Base-by-base conservation (phyloP, 2,113 vertebrate genomes). In the Megaptera novaeangliae region DNA sequence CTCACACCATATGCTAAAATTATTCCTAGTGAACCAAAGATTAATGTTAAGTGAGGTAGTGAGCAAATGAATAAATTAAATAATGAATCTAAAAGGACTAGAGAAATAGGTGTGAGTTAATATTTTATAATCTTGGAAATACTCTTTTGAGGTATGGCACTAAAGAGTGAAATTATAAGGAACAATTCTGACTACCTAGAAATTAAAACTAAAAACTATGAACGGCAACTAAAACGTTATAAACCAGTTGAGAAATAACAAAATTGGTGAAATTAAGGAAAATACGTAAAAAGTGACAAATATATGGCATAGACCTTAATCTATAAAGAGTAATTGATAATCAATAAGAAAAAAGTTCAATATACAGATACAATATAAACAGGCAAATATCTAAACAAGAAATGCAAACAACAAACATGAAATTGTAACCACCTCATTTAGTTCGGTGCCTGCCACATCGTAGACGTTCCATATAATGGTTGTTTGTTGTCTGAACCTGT, bases 291-390 rank as follows among this genome's bases (percentile, higher is more conserved):
- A 83, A 20, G 31, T 29, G 68, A 69, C 68, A 95, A 46, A 78
- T 3, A 9, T 71, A 36, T 59, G 15, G 2, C 1, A 0, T 23
- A 34, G 14, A 44, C 41, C 63, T 84, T 92, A 17, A 81, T 55
- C 69, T 96, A 41, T 55, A 88, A 91, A 94, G 34, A 95, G 46
- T 31, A 39, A 78, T 77, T 44, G 36, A 44, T 74, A 55, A 83
- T 68, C 44, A 83, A 64, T 77, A 81, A 81, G 80, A 74, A 71
- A 74, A 86, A 75, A 66, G 0, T 2, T 39, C 49, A 80, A 34
- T 64, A 41, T 44, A 74, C 39, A 29, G 49, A 12, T 57, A 44
- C 21, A 17, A 36, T 34, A 34, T 31, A 75, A 84, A 85, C 17
- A 66, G 46, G 8, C 39, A 71, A 46, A 23, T 82, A 49, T 31